A percentile compares a stretch with the other conserved stretches of the same genome.
phyloP scores from a whole-genome alignment of 2,888 invertebrate species.

The Drosophila ochracea region DNA sequence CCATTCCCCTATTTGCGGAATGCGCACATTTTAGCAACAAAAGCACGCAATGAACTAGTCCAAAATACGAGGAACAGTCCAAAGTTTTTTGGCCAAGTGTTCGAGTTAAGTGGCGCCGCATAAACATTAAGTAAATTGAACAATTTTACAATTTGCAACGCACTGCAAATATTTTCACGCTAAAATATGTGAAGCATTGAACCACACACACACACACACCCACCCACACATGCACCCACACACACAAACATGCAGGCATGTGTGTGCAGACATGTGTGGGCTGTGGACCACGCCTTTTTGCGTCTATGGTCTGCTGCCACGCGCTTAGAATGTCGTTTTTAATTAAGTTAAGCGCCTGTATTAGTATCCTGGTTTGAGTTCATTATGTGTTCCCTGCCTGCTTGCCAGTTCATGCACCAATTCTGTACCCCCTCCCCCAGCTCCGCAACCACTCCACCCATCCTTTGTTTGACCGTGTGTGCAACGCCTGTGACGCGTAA shows the following conservation, averaged over 20 bases:
- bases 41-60: conserved; percentile 44
- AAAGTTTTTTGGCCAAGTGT: conserved; percentile 20
- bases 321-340: conserved; percentile 74
- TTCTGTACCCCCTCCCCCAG: background rate
- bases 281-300: conserved; percentile 26
- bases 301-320: conserved; percentile 28
- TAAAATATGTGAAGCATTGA: conserved; percentile 69
- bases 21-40: conserved; percentile 37
- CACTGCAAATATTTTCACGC: conserved; percentile 66
- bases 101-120: conserved; percentile 55
- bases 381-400: conserved; percentile 57
- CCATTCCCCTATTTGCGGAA: conserved; percentile 28
- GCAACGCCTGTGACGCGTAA: conserved; percentile 44
- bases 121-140: conserved; percentile 58
- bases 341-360: conserved; percentile 77
- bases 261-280: conserved; percentile 3
- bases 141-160: conserved; percentile 65
- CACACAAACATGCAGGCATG: background rate
- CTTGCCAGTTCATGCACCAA: conserved; percentile 9
- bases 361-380: conserved; percentile 68
- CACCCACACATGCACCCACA: background rate
- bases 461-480: conserved; percentile 20
- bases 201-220: conserved; percentile 4
- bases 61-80: conserved; percentile 26
- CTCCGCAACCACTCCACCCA: background rate